phyloP scores from a whole-genome alignment of 2,113 vertebrate species.

The Etheostoma cragini region DNA sequence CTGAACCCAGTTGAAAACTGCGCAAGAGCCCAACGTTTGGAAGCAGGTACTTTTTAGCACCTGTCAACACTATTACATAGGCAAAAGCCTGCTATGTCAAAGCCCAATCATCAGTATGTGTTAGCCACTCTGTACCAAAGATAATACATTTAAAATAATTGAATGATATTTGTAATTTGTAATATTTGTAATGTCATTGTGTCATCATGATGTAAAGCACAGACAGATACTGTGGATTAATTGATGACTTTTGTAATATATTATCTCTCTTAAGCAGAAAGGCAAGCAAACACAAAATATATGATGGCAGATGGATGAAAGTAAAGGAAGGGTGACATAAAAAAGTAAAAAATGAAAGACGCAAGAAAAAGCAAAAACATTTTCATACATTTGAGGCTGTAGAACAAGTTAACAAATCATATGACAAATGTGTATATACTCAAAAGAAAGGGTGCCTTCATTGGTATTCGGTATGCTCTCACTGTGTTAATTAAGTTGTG shows the following conservation, averaged over 20 bases:
- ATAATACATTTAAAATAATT: not conserved
- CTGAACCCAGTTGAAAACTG: not conserved
- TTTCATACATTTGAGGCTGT: not conserved
- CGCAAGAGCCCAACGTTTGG: not conserved
- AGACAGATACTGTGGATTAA: constrained; percentile 15
- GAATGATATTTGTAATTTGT: constrained; percentile 1
- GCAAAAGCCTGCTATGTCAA: not conserved
- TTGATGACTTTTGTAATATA: constrained; percentile 14
- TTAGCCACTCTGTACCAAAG: constrained; percentile 18
- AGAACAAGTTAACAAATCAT: not conserved
- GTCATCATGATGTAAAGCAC: constrained; percentile 41
- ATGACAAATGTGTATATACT: not conserved
- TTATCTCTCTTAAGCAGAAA: constrained; percentile 7
- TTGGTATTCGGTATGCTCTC: not conserved
- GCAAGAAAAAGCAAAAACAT: not conserved
- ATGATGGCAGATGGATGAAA: constrained; percentile 6
- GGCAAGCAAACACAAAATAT: constrained; percentile 6
- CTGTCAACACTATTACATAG: not conserved
- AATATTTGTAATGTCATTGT: constrained; percentile 34
- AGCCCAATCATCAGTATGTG: not conserved
- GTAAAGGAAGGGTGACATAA: not conserved
- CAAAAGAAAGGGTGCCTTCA: not conserved
- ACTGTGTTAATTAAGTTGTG: not conserved
- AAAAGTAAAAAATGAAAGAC: not conserved
- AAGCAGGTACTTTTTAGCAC: not conserved